A percentile compares a stretch with the other conserved stretches of the same genome.
These are phyloP conservation scores for Hipposideros larvatus DNA, from an alignment of 2,797 vertebrate genomes.

Conservation along the genomic window DNA sequence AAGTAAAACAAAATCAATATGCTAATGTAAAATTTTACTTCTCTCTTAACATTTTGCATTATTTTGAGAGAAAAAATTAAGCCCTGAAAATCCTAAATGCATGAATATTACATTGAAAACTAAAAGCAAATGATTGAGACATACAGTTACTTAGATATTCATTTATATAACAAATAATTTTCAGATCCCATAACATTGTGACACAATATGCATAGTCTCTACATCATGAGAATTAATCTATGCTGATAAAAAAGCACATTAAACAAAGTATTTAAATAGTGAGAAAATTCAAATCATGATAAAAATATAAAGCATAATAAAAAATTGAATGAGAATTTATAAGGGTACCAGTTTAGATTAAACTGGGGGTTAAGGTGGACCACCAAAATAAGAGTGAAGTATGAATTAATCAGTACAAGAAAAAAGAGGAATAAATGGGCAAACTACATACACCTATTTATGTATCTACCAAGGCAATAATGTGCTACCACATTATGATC, in stretches of 20 bases:
- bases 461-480: not conserved
- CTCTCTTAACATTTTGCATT: not conserved
- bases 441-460: not conserved
- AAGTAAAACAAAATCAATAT: slow-evolving; percentile 31
- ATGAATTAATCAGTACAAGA: not conserved
- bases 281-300: not conserved
- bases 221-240: not conserved
- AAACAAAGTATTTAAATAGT: not conserved
- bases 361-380: not conserved
- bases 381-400: not conserved
- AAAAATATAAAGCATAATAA: not conserved
- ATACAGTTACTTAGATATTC: not conserved
- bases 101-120: not conserved
- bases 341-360: not conserved
- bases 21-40: not conserved
- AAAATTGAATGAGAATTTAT: not conserved
- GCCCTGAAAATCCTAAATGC: not conserved
- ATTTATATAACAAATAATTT: not conserved
- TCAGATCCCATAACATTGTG: not conserved
- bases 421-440: not conserved
- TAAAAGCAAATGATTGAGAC: not conserved
- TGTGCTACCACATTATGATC: not conserved
- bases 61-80: not conserved
- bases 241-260: not conserved
- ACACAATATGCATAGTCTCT: not conserved